Conservation (phyloP, 2,113 vertebrate species). For the Oreochromis spilurus region DNA sequence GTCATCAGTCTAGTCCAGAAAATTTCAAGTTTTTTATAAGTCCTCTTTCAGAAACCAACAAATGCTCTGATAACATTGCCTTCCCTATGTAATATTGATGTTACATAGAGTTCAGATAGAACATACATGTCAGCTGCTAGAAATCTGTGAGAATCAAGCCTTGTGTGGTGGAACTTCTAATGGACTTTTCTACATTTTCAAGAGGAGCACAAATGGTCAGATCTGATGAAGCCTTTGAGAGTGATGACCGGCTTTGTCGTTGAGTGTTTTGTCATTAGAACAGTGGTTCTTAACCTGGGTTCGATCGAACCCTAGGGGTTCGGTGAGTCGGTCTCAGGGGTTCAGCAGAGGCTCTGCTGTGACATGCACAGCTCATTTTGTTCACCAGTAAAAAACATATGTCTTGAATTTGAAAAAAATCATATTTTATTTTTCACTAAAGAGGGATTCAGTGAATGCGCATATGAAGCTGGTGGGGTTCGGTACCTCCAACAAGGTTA, state of each 20-base stretch:
- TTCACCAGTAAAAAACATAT: too few relatives aligned
- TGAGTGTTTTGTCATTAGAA: neutral
- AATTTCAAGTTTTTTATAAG: neutral
- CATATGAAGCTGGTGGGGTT: too few relatives aligned
- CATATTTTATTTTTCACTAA: too few relatives aligned
- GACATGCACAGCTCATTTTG: too few relatives aligned
- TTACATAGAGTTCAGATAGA: neutral
- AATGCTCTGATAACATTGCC: fast-evolving
- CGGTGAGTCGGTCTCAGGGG: neutral
- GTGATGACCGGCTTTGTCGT: neutral
- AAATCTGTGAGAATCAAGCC: neutral
- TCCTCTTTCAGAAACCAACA: neutral
- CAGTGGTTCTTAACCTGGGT: too few relatives aligned
- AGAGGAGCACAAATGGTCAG: neutral
- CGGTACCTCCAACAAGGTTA: too few relatives aligned
- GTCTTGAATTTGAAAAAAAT: too few relatives aligned
- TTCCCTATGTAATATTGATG: neutral
- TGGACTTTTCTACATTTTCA: neutral
- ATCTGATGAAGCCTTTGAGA: neutral
- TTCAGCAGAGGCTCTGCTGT: neutral
- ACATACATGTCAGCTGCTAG: neutral
- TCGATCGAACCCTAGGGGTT: neutral
- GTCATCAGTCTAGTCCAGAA: neutral
- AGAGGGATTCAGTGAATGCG: too few relatives aligned
- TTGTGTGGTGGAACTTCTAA: neutral